Percentiles rank a stretch among this genome's conserved stretches.
These are phyloP conservation scores for Tribolium madens DNA, from an alignment of 1,140 invertebrate genomes.

Conservation along the genomic window DNA sequence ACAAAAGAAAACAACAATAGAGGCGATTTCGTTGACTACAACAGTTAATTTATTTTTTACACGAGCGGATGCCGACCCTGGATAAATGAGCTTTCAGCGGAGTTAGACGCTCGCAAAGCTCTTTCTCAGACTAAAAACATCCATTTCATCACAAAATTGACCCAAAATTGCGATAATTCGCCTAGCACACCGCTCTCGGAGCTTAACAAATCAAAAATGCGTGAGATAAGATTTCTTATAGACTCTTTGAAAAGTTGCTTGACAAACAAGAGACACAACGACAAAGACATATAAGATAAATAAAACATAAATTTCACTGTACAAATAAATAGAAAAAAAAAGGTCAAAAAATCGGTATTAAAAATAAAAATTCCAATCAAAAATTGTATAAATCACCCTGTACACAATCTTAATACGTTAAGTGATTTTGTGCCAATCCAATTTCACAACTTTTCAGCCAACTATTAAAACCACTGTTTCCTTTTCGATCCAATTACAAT, in stretches of 20 bases:
- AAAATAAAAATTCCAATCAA: too few species aligned
- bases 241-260: too few species aligned
- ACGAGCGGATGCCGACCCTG: not conserved
- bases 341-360: too few species aligned
- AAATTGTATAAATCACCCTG: not conserved
- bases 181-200: too few species aligned
- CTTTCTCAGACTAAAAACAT: not conserved
- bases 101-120: not conserved
- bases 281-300: too few species aligned
- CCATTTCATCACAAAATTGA: too few species aligned
- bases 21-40: conserved; percentile 45
- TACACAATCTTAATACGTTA: not conserved
- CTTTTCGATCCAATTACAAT: not conserved
- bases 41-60: conserved; percentile 48
- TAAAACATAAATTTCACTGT: too few species aligned
- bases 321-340: too few species aligned
- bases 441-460: not conserved
- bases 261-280: too few species aligned
- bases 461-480: not conserved
- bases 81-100: not conserved
- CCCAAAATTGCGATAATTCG: too few species aligned
- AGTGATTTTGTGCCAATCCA: not conserved
- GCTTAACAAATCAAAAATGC: too few species aligned
- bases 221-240: too few species aligned
- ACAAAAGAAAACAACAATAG: conserved; percentile 49